Conservation (phyloP, 2,888 invertebrate species). For the Encarsia formosa region DNA sequence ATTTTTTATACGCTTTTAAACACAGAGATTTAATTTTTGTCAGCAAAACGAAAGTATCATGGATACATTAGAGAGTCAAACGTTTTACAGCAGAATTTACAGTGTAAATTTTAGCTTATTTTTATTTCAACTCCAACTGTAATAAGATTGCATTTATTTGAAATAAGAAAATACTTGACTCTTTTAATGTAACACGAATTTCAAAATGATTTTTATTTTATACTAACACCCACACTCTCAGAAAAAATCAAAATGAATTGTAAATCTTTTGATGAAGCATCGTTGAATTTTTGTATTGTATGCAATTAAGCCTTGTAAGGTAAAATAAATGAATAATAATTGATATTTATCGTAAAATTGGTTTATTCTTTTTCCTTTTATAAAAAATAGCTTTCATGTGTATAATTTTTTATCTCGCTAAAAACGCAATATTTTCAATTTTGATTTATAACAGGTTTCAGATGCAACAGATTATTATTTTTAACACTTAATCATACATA, state of each 20-base stretch:
- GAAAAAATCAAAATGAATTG: conserved; percentile 7
- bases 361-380: conserved; percentile 9
- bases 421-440: conserved; percentile 10
- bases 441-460: neutral
- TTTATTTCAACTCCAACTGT: too few relatives aligned
- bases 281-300: conserved; percentile 26
- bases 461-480: neutral
- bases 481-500: neutral
- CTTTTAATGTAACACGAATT: too few relatives aligned
- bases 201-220: too few relatives aligned
- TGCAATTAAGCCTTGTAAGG: conserved; percentile 13
- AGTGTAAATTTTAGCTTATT: too few relatives aligned
- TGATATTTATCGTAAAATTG: conserved; percentile 21
- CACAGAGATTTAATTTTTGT: conserved; percentile 6
- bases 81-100: too few relatives aligned
- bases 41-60: too few relatives aligned
- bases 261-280: conserved; percentile 3
- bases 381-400: conserved; percentile 20
- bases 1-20: conserved; percentile 5
- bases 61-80: too few relatives aligned
- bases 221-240: too few relatives aligned
- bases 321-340: conserved; percentile 20
- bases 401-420: conserved; percentile 9
- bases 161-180: too few relatives aligned
- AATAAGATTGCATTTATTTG: too few relatives aligned